A percentile compares a stretch with the other conserved stretches of the same genome.
phyloP scores from a whole-genome alignment of 2,113 vertebrate species.

The Scopus umbretta region DNA sequence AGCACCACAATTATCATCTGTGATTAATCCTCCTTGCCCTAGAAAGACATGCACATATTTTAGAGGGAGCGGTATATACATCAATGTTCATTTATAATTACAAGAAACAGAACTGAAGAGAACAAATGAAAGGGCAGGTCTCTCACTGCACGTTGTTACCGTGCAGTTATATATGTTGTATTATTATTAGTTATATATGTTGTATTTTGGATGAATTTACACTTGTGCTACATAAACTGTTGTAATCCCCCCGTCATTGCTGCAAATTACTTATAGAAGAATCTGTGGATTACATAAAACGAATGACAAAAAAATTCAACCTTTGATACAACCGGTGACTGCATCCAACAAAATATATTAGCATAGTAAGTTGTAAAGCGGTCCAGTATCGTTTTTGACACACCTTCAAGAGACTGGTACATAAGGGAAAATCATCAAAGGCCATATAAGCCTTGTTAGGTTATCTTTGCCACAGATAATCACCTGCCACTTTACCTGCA shows the following conservation, averaged over 20 bases:
- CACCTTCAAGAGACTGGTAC: background rate
- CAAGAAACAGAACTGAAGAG: background rate
- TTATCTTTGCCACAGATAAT: background rate
- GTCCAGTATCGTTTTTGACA: background rate
- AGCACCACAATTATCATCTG: conserved; percentile 55
- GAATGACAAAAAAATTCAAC: background rate
- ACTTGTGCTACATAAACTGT: background rate
- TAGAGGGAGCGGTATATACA: background rate
- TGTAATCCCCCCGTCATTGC: background rate
- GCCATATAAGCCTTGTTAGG: background rate
- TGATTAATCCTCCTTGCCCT: conserved; percentile 38
- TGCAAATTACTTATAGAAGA: background rate
- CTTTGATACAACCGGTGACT: background rate
- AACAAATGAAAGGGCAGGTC: background rate
- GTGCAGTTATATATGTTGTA: background rate
- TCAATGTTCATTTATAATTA: conserved; percentile 5
- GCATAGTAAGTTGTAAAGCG: background rate
- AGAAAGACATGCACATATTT: conserved; percentile 28
- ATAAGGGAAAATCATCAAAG: background rate
- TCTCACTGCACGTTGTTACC: background rate
- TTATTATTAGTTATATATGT: background rate
- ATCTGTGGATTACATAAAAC: background rate
- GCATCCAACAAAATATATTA: background rate
- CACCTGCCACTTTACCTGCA: background rate
- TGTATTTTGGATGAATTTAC: background rate